phyloP scores from a whole-genome alignment of 2,888 invertebrate genomes.

The Lycaena phlaeas region DNA sequence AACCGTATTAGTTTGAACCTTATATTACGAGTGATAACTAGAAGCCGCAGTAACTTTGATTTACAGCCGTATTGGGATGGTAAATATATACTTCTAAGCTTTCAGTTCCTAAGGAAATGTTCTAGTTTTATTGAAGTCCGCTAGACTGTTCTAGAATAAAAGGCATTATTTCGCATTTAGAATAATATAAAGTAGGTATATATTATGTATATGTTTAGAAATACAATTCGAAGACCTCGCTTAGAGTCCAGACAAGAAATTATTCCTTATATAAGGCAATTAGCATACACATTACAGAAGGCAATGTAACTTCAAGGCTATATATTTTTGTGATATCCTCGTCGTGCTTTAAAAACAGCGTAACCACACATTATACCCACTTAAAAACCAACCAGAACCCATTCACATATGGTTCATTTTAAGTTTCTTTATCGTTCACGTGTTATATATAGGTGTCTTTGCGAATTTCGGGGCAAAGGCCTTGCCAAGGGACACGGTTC shows the following conservation, averaged over 20 bases:
- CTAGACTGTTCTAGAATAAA: too few relatives aligned
- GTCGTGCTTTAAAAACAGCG: neutral
- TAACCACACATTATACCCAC: neutral
- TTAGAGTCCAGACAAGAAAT: neutral
- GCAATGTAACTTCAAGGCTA: conserved; percentile 9
- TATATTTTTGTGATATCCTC: conserved; percentile 5
- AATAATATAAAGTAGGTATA: too few relatives aligned
- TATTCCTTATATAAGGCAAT: conserved; percentile 4
- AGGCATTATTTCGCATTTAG: too few relatives aligned
- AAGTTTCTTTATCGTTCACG: too few relatives aligned
- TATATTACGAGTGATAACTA: too few relatives aligned
- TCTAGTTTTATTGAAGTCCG: too few relatives aligned
- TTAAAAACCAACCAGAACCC: neutral
- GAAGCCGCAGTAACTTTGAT: too few relatives aligned
- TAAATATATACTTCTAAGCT: too few relatives aligned
- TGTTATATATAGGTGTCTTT: neutral
- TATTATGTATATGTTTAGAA: too few relatives aligned
- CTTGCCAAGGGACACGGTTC: conserved; percentile 25
- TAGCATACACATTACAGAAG: conserved; percentile 6
- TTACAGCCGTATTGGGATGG: too few relatives aligned
- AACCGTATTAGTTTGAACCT: too few relatives aligned
- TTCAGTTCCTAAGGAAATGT: too few relatives aligned
- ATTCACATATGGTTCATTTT: neutral
- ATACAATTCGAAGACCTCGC: neutral
- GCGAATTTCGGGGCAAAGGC: conserved; percentile 25